Conservation (phyloP, 2,888 invertebrate species). For the Criorhina ranunculi region DNA sequence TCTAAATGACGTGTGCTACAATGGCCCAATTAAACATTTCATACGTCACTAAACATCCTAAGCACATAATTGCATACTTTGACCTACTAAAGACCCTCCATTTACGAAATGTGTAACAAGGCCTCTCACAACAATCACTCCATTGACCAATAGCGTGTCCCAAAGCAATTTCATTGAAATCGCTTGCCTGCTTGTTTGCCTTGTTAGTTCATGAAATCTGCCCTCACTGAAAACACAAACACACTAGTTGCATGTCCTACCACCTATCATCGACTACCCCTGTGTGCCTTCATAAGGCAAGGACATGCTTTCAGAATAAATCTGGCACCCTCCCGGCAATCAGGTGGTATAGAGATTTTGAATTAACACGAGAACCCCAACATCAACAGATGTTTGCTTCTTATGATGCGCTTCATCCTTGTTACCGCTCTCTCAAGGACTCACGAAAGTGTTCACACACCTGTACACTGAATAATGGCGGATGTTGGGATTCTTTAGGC, state of each 20-base stretch:
- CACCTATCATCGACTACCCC: neutral
- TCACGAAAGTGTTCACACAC: conserved; percentile 44
- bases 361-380: conserved; percentile 27
- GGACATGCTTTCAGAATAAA: conserved; percentile 52
- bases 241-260: conserved; percentile 64
- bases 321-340: neutral
- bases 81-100: conserved; percentile 65
- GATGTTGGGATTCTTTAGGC: conserved; percentile 42
- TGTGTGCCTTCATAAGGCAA: conserved; percentile 10
- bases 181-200: conserved; percentile 30
- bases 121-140: conserved; percentile 52
- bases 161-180: conserved; percentile 61
- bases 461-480: conserved; percentile 16
- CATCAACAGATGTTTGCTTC: conserved; percentile 50
- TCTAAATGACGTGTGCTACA: conserved; percentile 29
- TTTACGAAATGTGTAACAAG: conserved; percentile 73
- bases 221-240: conserved; percentile 61
- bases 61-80: conserved; percentile 67
- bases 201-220: conserved; percentile 52
- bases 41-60: conserved; percentile 61
- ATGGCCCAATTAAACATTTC: conserved; percentile 39
- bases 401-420: neutral
- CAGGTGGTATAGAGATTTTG: conserved; percentile 28
- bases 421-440: conserved; percentile 8
- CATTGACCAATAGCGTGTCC: conserved; percentile 68